A percentile compares a stretch with the other conserved stretches of the same genome.
These are phyloP conservation scores for Synergus laeviventris DNA, from an alignment of 2,888 invertebrate genomes.

Conservation along the genomic window DNA sequence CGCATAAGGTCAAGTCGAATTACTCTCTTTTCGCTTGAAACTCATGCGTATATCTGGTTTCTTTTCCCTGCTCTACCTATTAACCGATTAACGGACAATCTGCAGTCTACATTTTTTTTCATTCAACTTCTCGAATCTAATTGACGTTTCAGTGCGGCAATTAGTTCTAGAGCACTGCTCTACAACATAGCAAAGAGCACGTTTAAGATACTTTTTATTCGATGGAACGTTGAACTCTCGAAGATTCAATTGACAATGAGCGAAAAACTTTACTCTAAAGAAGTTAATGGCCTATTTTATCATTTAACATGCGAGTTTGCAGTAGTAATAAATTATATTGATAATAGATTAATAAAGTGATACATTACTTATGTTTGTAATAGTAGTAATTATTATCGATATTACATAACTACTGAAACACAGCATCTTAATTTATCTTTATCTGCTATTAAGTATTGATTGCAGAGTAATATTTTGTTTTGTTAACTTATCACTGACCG, in stretches of 20 bases:
- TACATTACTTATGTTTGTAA: background rate
- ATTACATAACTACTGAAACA: background rate
- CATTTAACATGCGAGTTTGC: background rate
- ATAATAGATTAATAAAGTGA: too few species aligned
- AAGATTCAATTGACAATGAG: background rate
- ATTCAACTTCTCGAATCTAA: constrained; percentile 18
- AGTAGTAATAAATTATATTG: background rate
- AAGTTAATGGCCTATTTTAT: background rate
- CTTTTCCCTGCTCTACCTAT: constrained; percentile 19
- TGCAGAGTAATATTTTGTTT: constrained; percentile 17
- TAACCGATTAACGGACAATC: constrained; percentile 37
- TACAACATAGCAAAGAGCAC: background rate
- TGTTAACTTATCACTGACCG: constrained; percentile 8
- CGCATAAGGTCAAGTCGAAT: constrained; percentile 16
- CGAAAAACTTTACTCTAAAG: background rate
- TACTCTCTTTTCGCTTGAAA: constrained; percentile 26
- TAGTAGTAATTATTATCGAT: background rate
- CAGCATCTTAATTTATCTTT: background rate
- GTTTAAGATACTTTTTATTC: background rate
- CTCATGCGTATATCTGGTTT: constrained; percentile 2
- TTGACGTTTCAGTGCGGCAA: constrained; percentile 35
- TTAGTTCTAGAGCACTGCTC: constrained; percentile 32
- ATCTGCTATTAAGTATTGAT: constrained; percentile 22
- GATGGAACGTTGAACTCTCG: constrained; percentile 6
- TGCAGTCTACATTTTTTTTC: constrained; percentile 17